These are phyloP conservation scores for Heterotis niloticus DNA, from an alignment of 2,113 vertebrate species.

Conservation along the genomic window DNA sequence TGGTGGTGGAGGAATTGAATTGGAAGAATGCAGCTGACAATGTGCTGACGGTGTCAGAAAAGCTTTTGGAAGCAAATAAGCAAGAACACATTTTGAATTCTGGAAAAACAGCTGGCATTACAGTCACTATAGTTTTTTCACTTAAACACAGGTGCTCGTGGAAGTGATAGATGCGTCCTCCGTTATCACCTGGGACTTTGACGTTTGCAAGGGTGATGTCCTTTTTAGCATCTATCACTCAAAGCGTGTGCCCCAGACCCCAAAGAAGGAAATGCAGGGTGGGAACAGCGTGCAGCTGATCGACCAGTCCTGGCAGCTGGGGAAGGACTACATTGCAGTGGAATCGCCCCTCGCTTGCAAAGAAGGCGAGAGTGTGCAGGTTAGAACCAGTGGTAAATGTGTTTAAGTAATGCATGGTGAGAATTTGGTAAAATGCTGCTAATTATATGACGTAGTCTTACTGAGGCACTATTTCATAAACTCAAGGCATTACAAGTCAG, in stretches of 20 bases:
- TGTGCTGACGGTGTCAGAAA: not conserved
- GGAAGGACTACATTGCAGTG: conserved; percentile 91
- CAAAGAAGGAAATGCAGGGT: conserved; percentile 82
- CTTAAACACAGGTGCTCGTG: conserved; percentile 71
- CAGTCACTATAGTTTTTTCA: not conserved
- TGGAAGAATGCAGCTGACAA: not conserved
- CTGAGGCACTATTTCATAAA: not conserved
- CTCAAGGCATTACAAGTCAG: not conserved
- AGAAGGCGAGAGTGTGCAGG: conserved; percentile 95
- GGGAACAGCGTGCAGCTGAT: conserved; percentile 93
- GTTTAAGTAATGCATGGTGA: not conserved
- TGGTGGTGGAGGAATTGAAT: not conserved
- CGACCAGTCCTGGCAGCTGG: conserved; percentile 84
- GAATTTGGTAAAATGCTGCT: not conserved
- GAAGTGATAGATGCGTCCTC: conserved; percentile 92
- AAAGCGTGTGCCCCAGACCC: conserved; percentile 81
- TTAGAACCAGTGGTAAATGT: conserved; percentile 37
- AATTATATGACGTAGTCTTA: no score
- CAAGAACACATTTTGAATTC: not conserved
- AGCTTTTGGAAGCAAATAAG: not conserved
- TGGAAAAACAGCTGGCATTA: not conserved
- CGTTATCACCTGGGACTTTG: conserved; percentile 97
- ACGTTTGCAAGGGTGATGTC: conserved; percentile 91
- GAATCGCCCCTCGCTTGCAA: conserved; percentile 86
- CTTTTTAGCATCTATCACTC: conserved; percentile 96